Conservation (phyloP, 1,140 invertebrate species). For the Limonius californicus region DNA sequence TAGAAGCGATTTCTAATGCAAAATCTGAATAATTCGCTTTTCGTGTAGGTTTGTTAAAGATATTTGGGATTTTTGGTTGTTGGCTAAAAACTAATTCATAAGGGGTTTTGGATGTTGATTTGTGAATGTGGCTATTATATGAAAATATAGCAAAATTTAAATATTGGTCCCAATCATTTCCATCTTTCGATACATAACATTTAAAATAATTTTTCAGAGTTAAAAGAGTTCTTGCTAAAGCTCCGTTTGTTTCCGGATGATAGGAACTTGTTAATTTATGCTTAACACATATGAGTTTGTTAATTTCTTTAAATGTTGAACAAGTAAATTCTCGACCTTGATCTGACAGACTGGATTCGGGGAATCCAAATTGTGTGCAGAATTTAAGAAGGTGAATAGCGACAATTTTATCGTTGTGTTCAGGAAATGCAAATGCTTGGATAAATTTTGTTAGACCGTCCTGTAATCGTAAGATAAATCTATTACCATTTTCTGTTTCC, state of each 20-base stretch:
- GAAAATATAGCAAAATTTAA: constrained; percentile 47
- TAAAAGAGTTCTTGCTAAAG: constrained; percentile 45
- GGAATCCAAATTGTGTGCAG: constrained; percentile 38
- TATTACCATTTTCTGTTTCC: constrained; percentile 22
- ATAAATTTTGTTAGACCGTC: constrained; percentile 42
- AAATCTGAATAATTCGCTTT: constrained; percentile 36
- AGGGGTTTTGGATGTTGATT: constrained; percentile 40
- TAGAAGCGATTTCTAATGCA: constrained; percentile 36
- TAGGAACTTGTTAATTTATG: constrained; percentile 46
- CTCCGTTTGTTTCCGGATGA: constrained; percentile 45
- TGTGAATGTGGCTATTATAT: constrained; percentile 49
- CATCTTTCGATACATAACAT: constrained; percentile 41
- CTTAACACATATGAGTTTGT: constrained; percentile 38
- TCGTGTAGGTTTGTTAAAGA: constrained; percentile 32
- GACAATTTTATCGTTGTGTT: constrained; percentile 34
- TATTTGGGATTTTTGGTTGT: constrained; percentile 41
- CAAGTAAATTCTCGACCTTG: constrained; percentile 44
- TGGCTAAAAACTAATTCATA: constrained; percentile 47
- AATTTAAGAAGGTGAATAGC: constrained; percentile 37
- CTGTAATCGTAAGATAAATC: constrained; percentile 33
- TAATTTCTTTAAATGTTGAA: constrained; percentile 38
- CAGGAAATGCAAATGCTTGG: constrained; percentile 37
- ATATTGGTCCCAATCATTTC: constrained; percentile 48
- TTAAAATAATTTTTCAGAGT: constrained; percentile 45
- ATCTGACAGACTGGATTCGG: constrained; percentile 32